A percentile compares a stretch with the other conserved stretches of the same genome.
phyloP scores from a whole-genome alignment of 2,888 invertebrate genomes.

The Cephonodes hylas region DNA sequence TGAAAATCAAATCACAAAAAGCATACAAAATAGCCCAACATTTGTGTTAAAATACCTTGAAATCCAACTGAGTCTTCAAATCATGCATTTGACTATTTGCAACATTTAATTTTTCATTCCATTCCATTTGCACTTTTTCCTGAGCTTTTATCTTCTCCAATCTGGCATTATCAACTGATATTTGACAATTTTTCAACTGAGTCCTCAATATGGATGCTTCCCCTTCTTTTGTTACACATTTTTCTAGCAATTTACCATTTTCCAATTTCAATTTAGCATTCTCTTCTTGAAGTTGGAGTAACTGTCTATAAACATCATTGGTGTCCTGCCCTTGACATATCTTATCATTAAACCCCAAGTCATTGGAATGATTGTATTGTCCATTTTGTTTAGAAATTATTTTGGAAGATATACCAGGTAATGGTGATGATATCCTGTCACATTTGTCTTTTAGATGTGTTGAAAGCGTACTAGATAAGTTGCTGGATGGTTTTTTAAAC shows the following conservation, averaged over 20 bases:
- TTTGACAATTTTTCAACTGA: conserved; percentile 74
- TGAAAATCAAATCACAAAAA: too few species aligned
- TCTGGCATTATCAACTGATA: conserved; percentile 65
- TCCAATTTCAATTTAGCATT: conserved; percentile 68
- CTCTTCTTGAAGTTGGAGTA: conserved; percentile 63
- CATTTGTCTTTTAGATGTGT: conserved; percentile 62
- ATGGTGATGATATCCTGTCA: conserved; percentile 62
- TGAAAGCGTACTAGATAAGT: conserved; percentile 40
- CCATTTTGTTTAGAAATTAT: conserved; percentile 34
- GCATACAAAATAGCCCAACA: too few species aligned
- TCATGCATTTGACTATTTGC: conserved; percentile 67
- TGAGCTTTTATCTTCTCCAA: conserved; percentile 67
- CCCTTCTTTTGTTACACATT: conserved; percentile 79
- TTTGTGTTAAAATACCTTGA: conserved; percentile 77
- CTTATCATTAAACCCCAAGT: conserved; percentile 59
- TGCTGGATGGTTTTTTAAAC: conserved; percentile 60
- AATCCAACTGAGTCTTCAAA: conserved; percentile 77
- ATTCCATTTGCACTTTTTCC: conserved; percentile 74
- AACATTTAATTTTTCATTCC: conserved; percentile 67
- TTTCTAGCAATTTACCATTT: conserved; percentile 68
- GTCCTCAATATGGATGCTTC: conserved; percentile 79
- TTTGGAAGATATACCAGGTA: conserved; percentile 62
- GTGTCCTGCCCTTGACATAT: conserved; percentile 54
- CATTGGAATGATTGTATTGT: conserved; percentile 41
- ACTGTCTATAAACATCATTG: conserved; percentile 55